Percentiles rank a stretch among this genome's conserved stretches.
These are phyloP conservation scores for Rotaria socialis DNA, from an alignment of 2,888 invertebrate species.

Conservation along the genomic window DNA sequence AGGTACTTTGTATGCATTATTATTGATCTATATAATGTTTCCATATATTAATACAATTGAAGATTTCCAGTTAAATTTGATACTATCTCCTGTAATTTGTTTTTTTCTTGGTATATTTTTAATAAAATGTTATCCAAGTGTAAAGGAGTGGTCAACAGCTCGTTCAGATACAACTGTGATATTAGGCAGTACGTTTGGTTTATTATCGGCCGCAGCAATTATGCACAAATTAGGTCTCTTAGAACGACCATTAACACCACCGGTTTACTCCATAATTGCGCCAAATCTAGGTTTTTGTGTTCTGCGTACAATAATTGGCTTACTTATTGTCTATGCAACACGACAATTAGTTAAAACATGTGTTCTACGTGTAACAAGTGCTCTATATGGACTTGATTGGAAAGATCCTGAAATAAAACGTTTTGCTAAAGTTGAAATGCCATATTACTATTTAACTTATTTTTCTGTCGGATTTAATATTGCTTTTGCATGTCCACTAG, in stretches of 20 bases:
- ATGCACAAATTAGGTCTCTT: constrained; percentile 49
- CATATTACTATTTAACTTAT: constrained; percentile 77
- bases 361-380: constrained; percentile 70
- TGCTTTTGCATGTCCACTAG: constrained; percentile 71
- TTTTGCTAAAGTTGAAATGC: constrained; percentile 70
- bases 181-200: constrained; percentile 74
- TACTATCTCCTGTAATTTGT: constrained; percentile 67
- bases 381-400: constrained; percentile 68
- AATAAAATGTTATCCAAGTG: constrained; percentile 74
- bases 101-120: constrained; percentile 58
- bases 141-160: constrained; percentile 82
- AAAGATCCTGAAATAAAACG: constrained; percentile 62
- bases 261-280: constrained; percentile 75
- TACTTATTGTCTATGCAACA: constrained; percentile 70
- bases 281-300: constrained; percentile 63
- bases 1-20: constrained; percentile 69
- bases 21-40: constrained; percentile 70
- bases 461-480: constrained; percentile 75
- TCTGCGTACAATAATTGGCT: constrained; percentile 69
- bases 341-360: constrained; percentile 67
- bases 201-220: constrained; percentile 64
- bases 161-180: constrained; percentile 83
- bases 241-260: constrained; percentile 57
- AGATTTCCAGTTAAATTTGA: constrained; percentile 68
- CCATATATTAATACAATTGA: constrained; percentile 75